Evolutionary conservation across 2,113 vertebrate genomes (phyloP).

Genomic region (Thryonomys swinderianus): DNA sequence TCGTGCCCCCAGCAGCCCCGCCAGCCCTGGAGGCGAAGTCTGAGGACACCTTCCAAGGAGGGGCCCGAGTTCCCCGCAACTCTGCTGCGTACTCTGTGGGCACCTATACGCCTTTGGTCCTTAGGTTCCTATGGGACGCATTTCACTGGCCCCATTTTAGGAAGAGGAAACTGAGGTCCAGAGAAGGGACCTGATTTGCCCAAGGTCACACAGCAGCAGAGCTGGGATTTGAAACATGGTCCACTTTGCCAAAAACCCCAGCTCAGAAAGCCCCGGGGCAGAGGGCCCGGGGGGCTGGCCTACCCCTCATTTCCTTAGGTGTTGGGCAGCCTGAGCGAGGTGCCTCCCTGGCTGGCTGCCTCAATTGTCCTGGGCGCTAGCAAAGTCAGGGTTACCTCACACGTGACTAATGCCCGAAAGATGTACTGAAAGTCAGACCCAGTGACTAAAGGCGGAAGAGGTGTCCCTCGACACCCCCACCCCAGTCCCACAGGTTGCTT

Average conservation of each 20-base stretch:
- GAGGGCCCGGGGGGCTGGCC: neutral
- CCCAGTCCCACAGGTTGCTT: neutral
- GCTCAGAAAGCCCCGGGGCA: accelerated
- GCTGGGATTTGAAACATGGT: neutral
- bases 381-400: neutral
- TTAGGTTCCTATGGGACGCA: accelerated
- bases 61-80: neutral
- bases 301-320: neutral
- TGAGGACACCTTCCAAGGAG: neutral
- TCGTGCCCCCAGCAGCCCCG: no score
- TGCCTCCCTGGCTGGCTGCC: slow-evolving; percentile 13
- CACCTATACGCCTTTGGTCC: accelerated
- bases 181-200: neutral
- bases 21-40: neutral
- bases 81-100: neutral
- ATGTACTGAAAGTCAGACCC: slow-evolving; percentile 68
- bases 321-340: neutral
- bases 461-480: slow-evolving; percentile 39
- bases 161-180: neutral
- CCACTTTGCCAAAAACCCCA: neutral
- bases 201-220: neutral
- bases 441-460: slow-evolving; percentile 75
- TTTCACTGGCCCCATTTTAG: neutral
- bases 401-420: slow-evolving; percentile 60
- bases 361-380: neutral